Conservation (phyloP, 2,113 vertebrate species). For the sheep (Ovis aries) region DNA sequence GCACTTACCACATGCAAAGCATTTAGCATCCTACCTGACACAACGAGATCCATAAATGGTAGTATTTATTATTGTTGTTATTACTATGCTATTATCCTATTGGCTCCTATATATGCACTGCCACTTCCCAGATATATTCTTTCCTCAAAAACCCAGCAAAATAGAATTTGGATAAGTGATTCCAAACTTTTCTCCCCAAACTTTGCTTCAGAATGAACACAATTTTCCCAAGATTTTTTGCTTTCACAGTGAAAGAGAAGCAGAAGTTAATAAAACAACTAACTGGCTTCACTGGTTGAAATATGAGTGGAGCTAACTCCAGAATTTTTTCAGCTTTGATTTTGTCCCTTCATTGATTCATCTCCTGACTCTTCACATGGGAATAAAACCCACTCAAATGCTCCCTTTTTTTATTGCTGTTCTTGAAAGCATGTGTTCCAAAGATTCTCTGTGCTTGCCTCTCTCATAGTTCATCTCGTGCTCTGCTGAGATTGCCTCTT, state of each 20-base stretch:
- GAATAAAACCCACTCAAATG: not conserved
- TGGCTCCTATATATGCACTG: not conserved
- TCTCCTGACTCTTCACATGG: not conserved
- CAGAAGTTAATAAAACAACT: not conserved
- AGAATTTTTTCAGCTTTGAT: not conserved
- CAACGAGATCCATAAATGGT: not conserved
- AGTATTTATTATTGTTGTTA: not conserved
- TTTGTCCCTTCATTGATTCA: slow-evolving; percentile 8
- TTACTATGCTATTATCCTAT: not conserved
- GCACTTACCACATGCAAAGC: not conserved
- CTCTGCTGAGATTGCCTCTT: not conserved
- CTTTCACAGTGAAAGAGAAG: not conserved
- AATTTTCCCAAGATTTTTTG: not conserved
- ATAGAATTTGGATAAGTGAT: not conserved
- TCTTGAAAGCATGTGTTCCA: not conserved
- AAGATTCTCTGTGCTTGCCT: not conserved
- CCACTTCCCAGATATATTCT: not conserved
- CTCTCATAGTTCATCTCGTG: not conserved
- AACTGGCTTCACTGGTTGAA: not conserved
- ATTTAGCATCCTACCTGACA: not conserved
- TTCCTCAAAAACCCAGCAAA: not conserved
- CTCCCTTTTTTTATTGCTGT: too few relatives aligned
- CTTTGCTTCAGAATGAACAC: not conserved
- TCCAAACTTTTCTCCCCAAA: not conserved
- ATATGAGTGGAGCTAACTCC: not conserved